Base-by-base conservation (phyloP, 92 coral and sea anemone genomes). In the Bergia sp. region DNA sequence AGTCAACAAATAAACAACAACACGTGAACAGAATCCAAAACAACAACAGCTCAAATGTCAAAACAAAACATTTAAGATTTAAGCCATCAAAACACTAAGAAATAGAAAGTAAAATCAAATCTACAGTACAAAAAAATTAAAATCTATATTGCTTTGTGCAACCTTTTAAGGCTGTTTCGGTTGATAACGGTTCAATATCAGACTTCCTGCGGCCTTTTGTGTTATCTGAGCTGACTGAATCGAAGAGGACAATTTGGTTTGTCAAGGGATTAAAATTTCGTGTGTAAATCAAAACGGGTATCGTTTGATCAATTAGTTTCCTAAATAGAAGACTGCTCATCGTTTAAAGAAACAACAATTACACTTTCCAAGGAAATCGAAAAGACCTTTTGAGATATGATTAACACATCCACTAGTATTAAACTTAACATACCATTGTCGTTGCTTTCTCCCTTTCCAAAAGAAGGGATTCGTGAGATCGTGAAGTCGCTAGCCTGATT, bases 391-490 rank as follows among this genome's bases (percentile, higher is more conserved):
- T 65, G 67, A 12, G 75, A 41, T 42, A 61, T 16, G 44, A 65
- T 64, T 82, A 64, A 40, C 75, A 39, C 57, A 18, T 45, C 45
- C 43, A 71, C 74, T 15, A 29, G 29, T 29, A 29, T 29, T 29
- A 29, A 29, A 73, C 8, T 71, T 29, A 37, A 69, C 87, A 44
- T 84, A 84, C 87, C 87, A 67, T 84, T 16, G 87, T 69, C 29
- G 67, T 36, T 4, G 77, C 10, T 36, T 84, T 69, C 42, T 84
- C 87, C 45, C 67, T 71, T 42, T 84, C 87, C 15, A 55, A 78
- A 29, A 84, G 87, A 36, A 84, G 87, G 18, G 87, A 84, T n/a
- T 84, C 87, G 44, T 84, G 87, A 43, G 87, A 84, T 47, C 87
- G 57, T 41, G 87, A 84, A 12, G 87, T 36, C 15, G 87, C 78